Evolutionary conservation across 2,113 vertebrate genomes (phyloP).

Genomic region (Nycticorax nycticorax): DNA sequence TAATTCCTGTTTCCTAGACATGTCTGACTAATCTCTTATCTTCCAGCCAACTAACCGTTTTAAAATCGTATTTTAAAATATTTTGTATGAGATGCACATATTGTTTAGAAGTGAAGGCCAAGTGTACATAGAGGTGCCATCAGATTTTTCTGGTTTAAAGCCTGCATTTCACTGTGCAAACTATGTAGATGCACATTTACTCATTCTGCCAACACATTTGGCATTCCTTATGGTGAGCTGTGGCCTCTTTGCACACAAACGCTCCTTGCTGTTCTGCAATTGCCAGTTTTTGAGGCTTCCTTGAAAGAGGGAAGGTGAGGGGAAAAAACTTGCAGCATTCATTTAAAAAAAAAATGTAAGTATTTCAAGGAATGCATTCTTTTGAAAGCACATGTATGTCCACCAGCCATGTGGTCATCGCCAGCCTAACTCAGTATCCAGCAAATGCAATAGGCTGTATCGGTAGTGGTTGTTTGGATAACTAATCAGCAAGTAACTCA

Average conservation of each 20-base stretch:
- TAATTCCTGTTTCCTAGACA: background rate
- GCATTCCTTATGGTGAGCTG: background rate
- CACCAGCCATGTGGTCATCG: background rate
- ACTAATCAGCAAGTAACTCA: background rate
- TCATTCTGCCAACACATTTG: background rate
- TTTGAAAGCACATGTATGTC: background rate
- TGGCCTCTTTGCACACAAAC: background rate
- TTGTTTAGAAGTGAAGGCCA: background rate
- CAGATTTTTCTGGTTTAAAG: background rate
- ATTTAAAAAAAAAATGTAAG: background rate
- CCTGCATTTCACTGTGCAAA: background rate
- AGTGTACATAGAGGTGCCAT: background rate
- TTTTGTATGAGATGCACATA: background rate
- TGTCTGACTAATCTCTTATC: background rate
- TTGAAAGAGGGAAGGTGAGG: background rate
- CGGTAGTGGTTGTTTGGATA: background rate
- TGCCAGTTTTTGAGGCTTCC: background rate
- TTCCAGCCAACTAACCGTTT: background rate
- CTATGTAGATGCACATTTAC: background rate
- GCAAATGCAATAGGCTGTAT: background rate
- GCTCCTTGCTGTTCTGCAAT: background rate
- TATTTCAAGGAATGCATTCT: background rate
- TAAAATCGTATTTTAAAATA: background rate
- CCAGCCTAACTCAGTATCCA: background rate
- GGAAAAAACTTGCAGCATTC: background rate